Base-by-base conservation (phyloP, 2,113 vertebrate species). In the Epinephelus fuscoguttatus region DNA sequence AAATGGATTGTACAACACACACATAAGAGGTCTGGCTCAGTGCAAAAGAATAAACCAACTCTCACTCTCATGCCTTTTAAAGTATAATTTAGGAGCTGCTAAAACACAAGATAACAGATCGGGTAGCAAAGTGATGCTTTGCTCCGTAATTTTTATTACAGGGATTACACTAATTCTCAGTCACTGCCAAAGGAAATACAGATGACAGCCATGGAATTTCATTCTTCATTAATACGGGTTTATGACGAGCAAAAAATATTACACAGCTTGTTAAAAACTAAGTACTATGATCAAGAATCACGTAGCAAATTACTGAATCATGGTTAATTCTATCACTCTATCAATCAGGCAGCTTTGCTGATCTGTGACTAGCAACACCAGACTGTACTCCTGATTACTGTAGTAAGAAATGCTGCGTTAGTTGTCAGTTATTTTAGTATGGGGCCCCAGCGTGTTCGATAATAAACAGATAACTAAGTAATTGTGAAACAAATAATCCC, bases 31-130 rank as follows among this genome's bases (percentile, higher is more conserved):
- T 86, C 68, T 78, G 52, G 62, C 23, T 76, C 55, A 33, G 66
- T 8, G 33, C 66, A 70, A 61, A 60, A 71, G 45, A 81, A 84
- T 87, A 80, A 85, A 90, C 64, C 80, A 56, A 40, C 37, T 62
- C 57, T 84, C 64, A 57, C 70, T 84, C 21, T 1, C 70, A 11
- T 47, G 37, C 60, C 78, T 86, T 82, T 83, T 79, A 77, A 76
- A 75, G 82, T 55, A 45, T 84, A 59, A 84, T 90, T 90, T 75
- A 83, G 72, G 73, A 86, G 80, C 81, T 78, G 70, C 21, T 81
- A 72, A 75, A 73, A 78, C 50, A 33, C 47, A 21, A 72, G 45
- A 37, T 75, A 79, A 88, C 40, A 70, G 52, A 53, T 74, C 49
- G 25, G 82, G 66, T 55, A 57, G 47, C 27, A 53, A 70, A 37